Evolutionary conservation across 2,888 invertebrate species (phyloP), one percentile per base, ranked within the genome.

Genomic region (Cerastis leucographa): DNA sequence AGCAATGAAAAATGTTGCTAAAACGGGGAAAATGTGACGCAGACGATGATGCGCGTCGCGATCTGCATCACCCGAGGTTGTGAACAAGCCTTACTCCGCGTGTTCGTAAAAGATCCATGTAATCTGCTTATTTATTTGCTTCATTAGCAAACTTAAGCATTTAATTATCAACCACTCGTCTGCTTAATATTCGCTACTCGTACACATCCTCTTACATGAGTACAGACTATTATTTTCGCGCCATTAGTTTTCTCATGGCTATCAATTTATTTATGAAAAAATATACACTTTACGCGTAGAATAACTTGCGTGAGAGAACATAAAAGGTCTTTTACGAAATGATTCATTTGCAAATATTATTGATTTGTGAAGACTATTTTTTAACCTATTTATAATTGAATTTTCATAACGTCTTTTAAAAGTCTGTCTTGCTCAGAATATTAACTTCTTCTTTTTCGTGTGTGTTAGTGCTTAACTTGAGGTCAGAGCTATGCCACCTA

Each of bases 161-260:
- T 14, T 78, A 12, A 14, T 17, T 72, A 72, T 42, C 7, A 25
- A 22, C 22, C 2, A 54, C 17, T 46, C 0, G 2, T 25, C 54
- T 75, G 11, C 9, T 79, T 62, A 66, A 1, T 51, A 83, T 70
- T 44, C 71, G 8, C 5, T 14, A 2, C 29, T 59, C 40, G 49
- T 35, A 17, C 25, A 2, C 49, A 19, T 7, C 9, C 25, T 51
- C 35, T 56, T 8, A 59, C 67, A 78, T 71, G 81, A 35, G 46
- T 69, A 0, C 17, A 14, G n/a, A 25, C 78, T 14, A 81, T 81
- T 54, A 78, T 83, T 69, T 78, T 81, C 84, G 66, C 81, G 5
- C 84, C 46, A 78, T 69, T 83, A 61, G 0, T 4, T 71, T 64
- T 19, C 46, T 35, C 25, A 42, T 59, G 29, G 0, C 56, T 59